Percentiles rank a stretch among this genome's conserved stretches.
Conservation (phyloP, 2,797 vertebrate species). For the Macropus fuliginosus region DNA sequence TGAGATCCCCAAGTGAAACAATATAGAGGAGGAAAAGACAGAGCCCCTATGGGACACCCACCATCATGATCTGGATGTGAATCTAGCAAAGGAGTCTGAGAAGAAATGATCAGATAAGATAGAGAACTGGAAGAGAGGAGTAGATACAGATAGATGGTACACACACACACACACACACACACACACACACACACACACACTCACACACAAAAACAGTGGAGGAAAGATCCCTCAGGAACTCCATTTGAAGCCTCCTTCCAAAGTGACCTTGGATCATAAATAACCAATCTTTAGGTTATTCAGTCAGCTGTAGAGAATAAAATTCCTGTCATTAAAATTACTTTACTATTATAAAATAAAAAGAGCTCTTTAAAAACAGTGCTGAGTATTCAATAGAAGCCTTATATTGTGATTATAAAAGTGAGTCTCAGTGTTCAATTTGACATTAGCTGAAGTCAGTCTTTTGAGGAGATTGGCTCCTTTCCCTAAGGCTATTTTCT, state of each 20-base stretch:
- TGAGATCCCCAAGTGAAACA: background rate
- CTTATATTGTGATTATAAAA: background rate
- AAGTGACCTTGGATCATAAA: background rate
- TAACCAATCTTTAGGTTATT: background rate
- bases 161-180: too few relatives aligned
- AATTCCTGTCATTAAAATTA: background rate
- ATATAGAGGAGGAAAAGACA: background rate
- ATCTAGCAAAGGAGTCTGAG: background rate
- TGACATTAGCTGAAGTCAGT: background rate
- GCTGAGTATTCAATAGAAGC: conserved; percentile 26
- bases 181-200: too few relatives aligned
- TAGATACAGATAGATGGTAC: background rate
- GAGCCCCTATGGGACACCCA: background rate
- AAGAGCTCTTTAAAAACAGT: conserved; percentile 26
- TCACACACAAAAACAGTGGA: background rate
- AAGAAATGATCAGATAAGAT: background rate
- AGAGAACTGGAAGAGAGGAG: background rate
- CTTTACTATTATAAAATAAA: background rate
- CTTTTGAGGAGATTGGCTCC: conserved; percentile 26
- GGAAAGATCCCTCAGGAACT: background rate
- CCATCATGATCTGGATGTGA: background rate
- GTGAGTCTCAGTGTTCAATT: too few relatives aligned
- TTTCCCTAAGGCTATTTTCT: conserved; percentile 9
- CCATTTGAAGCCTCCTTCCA: background rate
- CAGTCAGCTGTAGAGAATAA: background rate